phyloP scores from a whole-genome alignment of 2,888 invertebrate genomes.

The Tinea semifulvella region DNA sequence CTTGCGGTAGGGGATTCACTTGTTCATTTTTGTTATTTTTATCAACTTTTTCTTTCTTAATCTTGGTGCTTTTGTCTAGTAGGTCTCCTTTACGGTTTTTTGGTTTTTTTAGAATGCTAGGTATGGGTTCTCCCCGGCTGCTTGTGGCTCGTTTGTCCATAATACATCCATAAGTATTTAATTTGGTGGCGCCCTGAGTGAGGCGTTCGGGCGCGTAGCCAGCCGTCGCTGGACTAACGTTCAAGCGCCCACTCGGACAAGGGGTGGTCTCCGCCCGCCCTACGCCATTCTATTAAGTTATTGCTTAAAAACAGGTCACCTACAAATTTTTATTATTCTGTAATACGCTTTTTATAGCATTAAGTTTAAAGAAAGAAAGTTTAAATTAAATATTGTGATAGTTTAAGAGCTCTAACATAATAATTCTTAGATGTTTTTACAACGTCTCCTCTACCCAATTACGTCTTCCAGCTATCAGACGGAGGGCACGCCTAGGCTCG shows the following conservation, averaged over 20 bases:
- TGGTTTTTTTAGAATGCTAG: constrained; percentile 57
- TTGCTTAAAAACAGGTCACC: constrained; percentile 52
- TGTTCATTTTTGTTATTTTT: constrained; percentile 36
- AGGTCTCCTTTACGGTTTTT: constrained; percentile 48
- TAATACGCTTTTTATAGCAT: too few species aligned
- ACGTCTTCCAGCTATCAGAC: too few species aligned
- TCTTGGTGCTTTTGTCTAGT: constrained; percentile 54
- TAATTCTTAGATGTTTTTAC: too few species aligned
- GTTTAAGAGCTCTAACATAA: too few species aligned
- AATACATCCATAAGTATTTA: too few species aligned
- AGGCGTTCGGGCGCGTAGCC: constrained; percentile 57
- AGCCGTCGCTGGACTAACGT: constrained; percentile 29
- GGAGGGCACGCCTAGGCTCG: too few species aligned
- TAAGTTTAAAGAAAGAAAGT: too few species aligned
- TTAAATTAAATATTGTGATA: too few species aligned
- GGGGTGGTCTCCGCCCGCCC: constrained; percentile 23
- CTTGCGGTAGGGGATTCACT: constrained; percentile 63
- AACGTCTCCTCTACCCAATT: too few species aligned
- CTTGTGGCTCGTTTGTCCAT: constrained; percentile 28
- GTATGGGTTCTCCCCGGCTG: constrained; percentile 54
- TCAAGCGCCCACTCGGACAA: not conserved
- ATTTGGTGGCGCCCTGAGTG: constrained; percentile 5
- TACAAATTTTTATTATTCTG: too few species aligned
- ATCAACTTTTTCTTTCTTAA: constrained; percentile 52
- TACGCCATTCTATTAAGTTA: constrained; percentile 39